Evolutionary conservation across 1,140 invertebrate genomes (phyloP).

Genomic region (Drosophila obscura): DNA sequence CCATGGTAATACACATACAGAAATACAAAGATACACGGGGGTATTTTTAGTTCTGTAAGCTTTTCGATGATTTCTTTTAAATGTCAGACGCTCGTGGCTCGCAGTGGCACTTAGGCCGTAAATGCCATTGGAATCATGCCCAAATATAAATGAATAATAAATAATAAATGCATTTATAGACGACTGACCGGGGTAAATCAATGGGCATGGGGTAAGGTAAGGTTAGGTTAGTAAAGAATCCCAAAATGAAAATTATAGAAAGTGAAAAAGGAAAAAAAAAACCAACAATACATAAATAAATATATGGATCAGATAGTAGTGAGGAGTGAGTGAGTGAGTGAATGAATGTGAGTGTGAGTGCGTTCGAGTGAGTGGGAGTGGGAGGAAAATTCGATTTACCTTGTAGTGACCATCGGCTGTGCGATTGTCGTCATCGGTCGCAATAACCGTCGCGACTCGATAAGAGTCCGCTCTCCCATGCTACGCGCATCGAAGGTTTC

Average conservation of each 20-base stretch:
- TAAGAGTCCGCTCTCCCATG: constrained; percentile 97
- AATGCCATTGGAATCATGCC: constrained; percentile 68
- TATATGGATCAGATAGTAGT: constrained; percentile 10
- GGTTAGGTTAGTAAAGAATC: constrained; percentile 32
- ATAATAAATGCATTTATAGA: constrained; percentile 47
- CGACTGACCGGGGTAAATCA: constrained; percentile 22
- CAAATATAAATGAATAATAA: constrained; percentile 55
- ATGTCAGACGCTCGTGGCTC: constrained; percentile 51
- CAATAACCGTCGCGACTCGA: constrained; percentile 94
- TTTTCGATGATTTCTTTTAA: constrained; percentile 55
- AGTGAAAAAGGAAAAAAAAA: constrained; percentile 37
- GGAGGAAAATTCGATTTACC: constrained; percentile 86
- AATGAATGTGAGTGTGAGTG: constrained; percentile 17
- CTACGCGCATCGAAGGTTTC: constrained; percentile 90
- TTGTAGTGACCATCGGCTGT: constrained; percentile 96
- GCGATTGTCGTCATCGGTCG: constrained; percentile 96
- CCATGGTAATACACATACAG: constrained; percentile 27
- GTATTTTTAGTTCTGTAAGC: constrained; percentile 61
- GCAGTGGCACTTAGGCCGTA: constrained; percentile 20
- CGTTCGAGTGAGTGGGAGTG: constrained; percentile 17
- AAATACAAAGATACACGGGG: constrained; percentile 3
- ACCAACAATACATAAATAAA: constrained; percentile 35
- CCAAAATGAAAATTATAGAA: constrained; percentile 9
- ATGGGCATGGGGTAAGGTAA: constrained; percentile 6
- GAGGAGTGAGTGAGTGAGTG: constrained; percentile 22